These are phyloP conservation scores for Vulpes vulpes DNA, from an alignment of 2,113 vertebrate genomes.

Conservation along the genomic window DNA sequence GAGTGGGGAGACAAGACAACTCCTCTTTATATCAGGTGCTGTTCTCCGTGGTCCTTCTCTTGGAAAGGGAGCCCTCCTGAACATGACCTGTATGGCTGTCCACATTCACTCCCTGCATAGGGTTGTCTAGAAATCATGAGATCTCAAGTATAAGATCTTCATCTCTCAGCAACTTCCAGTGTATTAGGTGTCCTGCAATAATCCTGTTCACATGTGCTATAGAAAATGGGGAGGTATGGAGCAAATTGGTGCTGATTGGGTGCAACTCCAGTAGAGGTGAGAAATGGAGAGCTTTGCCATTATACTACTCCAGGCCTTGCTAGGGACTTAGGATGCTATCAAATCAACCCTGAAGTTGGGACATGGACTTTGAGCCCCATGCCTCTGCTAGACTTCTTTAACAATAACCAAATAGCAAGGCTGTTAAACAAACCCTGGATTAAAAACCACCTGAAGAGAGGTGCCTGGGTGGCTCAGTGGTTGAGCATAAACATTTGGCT, in stretches of 20 bases:
- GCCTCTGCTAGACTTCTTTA: slow-evolving; percentile 1
- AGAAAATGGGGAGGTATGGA: background rate
- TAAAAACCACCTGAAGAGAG: background rate
- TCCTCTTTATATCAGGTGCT: background rate
- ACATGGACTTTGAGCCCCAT: background rate
- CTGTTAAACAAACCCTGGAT: background rate
- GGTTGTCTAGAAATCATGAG: slow-evolving; percentile 22
- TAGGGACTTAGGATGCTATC: background rate
- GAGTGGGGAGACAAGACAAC: background rate
- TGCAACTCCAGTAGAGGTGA: background rate
- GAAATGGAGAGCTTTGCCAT: background rate
- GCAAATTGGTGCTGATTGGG: background rate
- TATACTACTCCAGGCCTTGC: background rate
- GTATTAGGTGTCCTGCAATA: background rate
- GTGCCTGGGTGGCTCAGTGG: too few species aligned
- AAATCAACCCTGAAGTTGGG: background rate
- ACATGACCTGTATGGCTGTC: background rate
- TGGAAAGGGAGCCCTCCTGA: background rate
- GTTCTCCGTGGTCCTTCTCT: background rate
- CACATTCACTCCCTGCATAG: background rate
- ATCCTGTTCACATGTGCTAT: background rate
- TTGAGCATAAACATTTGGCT: too few species aligned
- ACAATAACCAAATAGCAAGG: background rate
- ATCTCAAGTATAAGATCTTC: background rate
- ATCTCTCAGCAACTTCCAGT: background rate